Base-by-base conservation (phyloP, 30 jellyfish, hydroid and myxozoan genomes). In the Catostylus mosaicus region DNA sequence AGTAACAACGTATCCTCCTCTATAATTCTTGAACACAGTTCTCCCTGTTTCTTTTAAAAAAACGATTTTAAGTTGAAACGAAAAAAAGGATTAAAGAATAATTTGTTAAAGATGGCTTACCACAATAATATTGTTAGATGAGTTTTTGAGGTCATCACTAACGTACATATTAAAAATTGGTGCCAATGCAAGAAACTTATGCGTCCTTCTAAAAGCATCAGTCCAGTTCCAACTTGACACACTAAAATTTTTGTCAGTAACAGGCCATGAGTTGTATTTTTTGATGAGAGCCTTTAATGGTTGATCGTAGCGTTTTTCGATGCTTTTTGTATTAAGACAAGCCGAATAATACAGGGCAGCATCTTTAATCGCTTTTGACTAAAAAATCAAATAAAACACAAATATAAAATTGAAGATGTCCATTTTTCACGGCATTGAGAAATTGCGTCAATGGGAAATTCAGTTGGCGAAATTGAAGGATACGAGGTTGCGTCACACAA, bases 211-310 rank as follows among this genome's bases (percentile, higher is more conserved):
- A 37, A 94, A 83, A 0, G 93, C 79, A 23, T 83, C 90, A 26
- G 81, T 72, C 88, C 88, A 76, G 82, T 94, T 78, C 99, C 99
- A 94, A 9, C 19, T 46, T 8, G 92, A 30, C 6, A 69, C 92
- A 40, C 56, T 78, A 75, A 94, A 94, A 47, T 65, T 82, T 30
- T 80, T 23, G 67, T 94, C 92, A 2, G 97, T 94, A 7, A 94
- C 96, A 6, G 99, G 99, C 99, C 99, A 94, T 19, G 99, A 94
- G 54, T 84, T 78, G 73, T 82, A 78, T 34, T 84, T 43, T 46
- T 83, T 79, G 59, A 95, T 88, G 23, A 88, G 24, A 30, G 72
- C 75, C 45, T 80, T 85, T 92, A 95, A 56, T 1, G 97, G 99
- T 38, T 76, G 80, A 61, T 95, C 99, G 40, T 93, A 87, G 1